These are phyloP conservation scores for Apodemus sylvaticus DNA, from an alignment of 2,113 vertebrate species.

Conservation along the genomic window DNA sequence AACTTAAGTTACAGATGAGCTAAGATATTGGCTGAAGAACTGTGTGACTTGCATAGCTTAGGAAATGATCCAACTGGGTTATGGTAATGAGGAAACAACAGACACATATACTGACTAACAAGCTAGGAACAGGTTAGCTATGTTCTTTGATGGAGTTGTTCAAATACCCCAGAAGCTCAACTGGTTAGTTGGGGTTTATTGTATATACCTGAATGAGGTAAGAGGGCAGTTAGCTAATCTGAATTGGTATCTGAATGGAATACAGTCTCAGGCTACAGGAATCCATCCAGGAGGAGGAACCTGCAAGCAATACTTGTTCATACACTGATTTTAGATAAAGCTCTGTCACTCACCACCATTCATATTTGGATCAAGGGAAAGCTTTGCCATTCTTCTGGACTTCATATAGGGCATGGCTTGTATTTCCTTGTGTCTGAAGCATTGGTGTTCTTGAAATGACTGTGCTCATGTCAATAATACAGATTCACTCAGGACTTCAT, in stretches of 20 bases:
- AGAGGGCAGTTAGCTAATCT: background rate
- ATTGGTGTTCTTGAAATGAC: background rate
- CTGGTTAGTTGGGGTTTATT: background rate
- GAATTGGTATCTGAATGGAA: background rate
- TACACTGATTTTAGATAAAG: background rate
- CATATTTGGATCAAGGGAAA: background rate
- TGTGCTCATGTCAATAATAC: background rate
- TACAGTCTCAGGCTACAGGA: background rate
- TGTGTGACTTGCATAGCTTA: background rate
- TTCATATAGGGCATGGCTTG: background rate
- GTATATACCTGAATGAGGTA: background rate
- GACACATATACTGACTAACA: background rate
- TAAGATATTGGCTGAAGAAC: background rate
- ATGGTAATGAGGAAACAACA: background rate
- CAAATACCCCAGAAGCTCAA: background rate
- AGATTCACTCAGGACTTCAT: background rate
- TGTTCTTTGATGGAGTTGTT: background rate
- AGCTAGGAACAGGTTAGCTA: background rate
- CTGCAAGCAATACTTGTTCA: background rate
- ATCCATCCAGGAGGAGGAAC: background rate
- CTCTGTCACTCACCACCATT: background rate
- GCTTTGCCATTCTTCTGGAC: background rate
- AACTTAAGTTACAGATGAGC: background rate
- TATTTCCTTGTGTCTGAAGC: background rate
- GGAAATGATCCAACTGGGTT: background rate